These are phyloP conservation scores for Anguilla obscura DNA, from an alignment of 2,797 vertebrate species.

Conservation along the genomic window DNA sequence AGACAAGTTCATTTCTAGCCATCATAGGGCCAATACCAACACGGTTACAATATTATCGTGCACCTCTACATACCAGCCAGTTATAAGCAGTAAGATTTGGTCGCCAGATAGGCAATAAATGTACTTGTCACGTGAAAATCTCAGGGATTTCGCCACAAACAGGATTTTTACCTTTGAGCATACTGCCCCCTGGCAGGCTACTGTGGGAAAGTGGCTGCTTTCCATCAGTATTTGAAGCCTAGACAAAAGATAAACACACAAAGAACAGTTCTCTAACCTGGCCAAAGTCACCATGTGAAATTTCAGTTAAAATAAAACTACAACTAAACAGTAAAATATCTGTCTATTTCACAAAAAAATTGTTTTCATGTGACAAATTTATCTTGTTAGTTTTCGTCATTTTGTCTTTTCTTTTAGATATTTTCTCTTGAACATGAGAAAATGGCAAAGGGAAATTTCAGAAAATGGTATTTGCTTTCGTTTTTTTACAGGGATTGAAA, in stretches of 20 bases:
- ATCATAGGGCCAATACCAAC: no score
- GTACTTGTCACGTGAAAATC: neutral
- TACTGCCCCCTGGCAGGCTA: constrained; percentile 33
- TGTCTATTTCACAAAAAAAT: neutral
- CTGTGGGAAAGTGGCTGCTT: neutral
- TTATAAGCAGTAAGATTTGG: neutral
- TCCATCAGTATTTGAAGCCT: constrained; percentile 12
- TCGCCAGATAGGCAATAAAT: neutral
- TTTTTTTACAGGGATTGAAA: neutral
- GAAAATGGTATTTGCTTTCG: neutral
- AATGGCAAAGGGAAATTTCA: neutral
- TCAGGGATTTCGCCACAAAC: neutral
- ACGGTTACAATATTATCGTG: no score
- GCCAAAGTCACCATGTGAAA: neutral
- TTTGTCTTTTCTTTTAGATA: neutral
- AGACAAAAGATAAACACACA: constrained; percentile 4
- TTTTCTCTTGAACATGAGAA: neutral
- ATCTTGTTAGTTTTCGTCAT: neutral
- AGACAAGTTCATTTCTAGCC: no score
- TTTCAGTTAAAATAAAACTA: neutral
- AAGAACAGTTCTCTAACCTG: neutral
- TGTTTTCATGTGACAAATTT: neutral
- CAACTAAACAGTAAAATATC: neutral
- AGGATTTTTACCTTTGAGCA: constrained; percentile 44
- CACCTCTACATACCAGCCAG: neutral